These are phyloP conservation scores for Pterostichus madidus DNA, from an alignment of 2,888 invertebrate genomes.

Conservation along the genomic window DNA sequence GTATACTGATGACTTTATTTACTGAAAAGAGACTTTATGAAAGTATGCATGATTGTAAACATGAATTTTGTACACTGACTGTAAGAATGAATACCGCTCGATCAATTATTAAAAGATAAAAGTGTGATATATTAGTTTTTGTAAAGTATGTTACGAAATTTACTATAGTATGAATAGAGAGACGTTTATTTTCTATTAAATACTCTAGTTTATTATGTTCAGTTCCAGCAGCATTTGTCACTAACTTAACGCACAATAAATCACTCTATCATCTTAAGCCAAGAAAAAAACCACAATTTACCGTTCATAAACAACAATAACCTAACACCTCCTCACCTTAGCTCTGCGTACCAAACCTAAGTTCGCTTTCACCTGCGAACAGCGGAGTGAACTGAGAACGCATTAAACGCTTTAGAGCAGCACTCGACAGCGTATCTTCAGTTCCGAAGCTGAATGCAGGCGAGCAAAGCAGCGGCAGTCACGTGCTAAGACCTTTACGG, in stretches of 20 bases:
- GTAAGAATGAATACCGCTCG: not conserved
- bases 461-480: slow-evolving; percentile 4
- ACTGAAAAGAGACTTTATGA: no score
- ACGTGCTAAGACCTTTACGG: slow-evolving; percentile 48
- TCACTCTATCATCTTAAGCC: not conserved
- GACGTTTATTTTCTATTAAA: no score
- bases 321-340: not conserved
- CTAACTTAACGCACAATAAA: not conserved
- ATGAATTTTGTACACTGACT: no score
- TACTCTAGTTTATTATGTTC: no score
- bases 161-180: no score
- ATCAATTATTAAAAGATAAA: slow-evolving; percentile 9
- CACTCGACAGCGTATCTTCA: slow-evolving; percentile 27
- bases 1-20: no score
- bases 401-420: slow-evolving; percentile 45
- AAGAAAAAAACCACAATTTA: not conserved
- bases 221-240: not conserved
- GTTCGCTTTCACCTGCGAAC: slow-evolving; percentile 23
- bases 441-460: slow-evolving; percentile 17
- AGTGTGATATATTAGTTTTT: not conserved
- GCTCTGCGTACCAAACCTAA: not conserved
- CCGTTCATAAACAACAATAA: not conserved
- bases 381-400: slow-evolving; percentile 12
- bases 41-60: no score
- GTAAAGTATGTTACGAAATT: no score